phyloP scores from a whole-genome alignment of 2,888 invertebrate species.

The Sturmia bella region DNA sequence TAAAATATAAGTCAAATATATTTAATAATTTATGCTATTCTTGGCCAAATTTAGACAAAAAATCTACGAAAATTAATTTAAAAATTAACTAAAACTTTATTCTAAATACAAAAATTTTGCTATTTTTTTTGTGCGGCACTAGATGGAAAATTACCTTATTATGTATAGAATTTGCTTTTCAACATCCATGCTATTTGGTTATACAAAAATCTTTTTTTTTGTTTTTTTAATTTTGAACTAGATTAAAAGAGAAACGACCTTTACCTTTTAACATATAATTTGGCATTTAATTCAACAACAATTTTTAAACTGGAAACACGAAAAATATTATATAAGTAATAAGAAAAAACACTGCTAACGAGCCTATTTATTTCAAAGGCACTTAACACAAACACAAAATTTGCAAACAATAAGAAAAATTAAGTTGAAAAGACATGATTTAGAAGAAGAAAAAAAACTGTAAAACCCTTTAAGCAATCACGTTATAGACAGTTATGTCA shows the following conservation, averaged over 20 bases:
- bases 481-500: slow-evolving; percentile 77
- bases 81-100: no score
- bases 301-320: slow-evolving; percentile 48
- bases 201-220: no score
- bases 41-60: no score
- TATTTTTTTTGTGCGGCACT: no score
- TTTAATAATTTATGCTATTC: no score
- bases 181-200: no score
- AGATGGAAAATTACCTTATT: no score
- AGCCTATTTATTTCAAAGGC: slow-evolving; percentile 8
- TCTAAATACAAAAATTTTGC: no score
- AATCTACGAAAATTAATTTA: no score
- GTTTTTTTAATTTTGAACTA: neutral
- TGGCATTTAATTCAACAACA: slow-evolving; percentile 39
- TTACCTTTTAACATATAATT: slow-evolving; percentile 53
- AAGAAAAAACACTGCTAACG: neutral
- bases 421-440: neutral
- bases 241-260: slow-evolving; percentile 40
- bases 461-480: slow-evolving; percentile 76
- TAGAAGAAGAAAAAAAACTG: neutral
- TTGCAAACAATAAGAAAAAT: neutral
- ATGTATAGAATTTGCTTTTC: no score
- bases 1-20: no score
- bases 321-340: neutral
- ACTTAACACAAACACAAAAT: slow-evolving; percentile 21